A percentile compares a stretch with the other conserved stretches of the same genome.
These are phyloP conservation scores for Zygothrica quintamaculata DNA, from an alignment of 2,888 invertebrate species.

Conservation along the genomic window DNA sequence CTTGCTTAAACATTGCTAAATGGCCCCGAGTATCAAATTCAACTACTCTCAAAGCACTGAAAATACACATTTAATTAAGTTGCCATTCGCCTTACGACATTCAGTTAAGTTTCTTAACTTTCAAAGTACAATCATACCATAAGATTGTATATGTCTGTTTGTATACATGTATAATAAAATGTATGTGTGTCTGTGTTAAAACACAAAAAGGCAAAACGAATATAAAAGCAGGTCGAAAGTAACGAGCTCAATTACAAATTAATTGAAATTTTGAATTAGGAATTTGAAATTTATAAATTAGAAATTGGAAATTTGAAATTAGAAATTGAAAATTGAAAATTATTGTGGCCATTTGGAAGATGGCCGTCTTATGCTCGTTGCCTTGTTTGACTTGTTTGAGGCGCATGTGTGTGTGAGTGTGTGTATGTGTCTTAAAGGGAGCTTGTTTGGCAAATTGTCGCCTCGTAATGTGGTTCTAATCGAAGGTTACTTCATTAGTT, in stretches of 20 bases:
- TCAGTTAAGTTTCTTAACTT: conserved; percentile 13
- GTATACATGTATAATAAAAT: background rate
- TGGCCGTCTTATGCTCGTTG: no score
- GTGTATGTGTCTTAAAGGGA: background rate
- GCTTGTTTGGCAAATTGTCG: conserved; percentile 17
- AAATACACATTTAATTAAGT: conserved; percentile 36
- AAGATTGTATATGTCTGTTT: no score
- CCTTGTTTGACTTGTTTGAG: no score
- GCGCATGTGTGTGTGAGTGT: no score
- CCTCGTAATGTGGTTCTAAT: conserved; percentile 11
- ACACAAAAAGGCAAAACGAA: conserved; percentile 37
- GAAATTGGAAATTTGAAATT: no score
- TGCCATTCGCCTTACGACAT: conserved; percentile 21
- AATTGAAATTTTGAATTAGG: conserved; percentile 30
- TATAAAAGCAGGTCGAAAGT: conserved; percentile 41
- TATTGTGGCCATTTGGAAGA: no score
- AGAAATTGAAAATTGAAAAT: no score
- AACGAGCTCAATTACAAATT: conserved; percentile 19
- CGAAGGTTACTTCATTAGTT: conserved; percentile 4
- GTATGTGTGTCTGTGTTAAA: conserved; percentile 29
- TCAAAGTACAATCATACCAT: background rate
- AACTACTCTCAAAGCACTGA: conserved; percentile 7
- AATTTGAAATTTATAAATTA: background rate
- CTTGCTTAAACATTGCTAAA: conserved; percentile 28
- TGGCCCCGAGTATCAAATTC: conserved; percentile 15